These are phyloP conservation scores for Aplochiton taeniatus DNA, from an alignment of 2,797 vertebrate genomes.

Conservation along the genomic window DNA sequence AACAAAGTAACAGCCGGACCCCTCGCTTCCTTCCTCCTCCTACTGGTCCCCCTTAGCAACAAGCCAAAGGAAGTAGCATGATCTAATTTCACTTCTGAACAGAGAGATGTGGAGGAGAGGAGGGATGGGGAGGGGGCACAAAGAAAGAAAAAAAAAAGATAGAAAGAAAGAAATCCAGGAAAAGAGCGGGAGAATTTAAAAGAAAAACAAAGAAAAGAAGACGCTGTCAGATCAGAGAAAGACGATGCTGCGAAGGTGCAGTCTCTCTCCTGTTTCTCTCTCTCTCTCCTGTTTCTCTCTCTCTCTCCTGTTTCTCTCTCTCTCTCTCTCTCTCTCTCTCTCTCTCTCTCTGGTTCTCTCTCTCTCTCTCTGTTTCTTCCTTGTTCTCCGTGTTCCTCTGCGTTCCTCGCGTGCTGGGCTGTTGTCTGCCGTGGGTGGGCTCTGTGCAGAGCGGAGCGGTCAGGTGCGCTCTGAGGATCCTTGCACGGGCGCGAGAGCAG, in stretches of 20 bases:
- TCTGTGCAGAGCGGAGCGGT: slow-evolving; percentile 35
- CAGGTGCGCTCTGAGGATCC: slow-evolving; percentile 43
- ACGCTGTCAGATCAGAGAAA: slow-evolving; percentile 12
- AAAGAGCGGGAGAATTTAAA: background rate
- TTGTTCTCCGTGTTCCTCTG: background rate
- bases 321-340: slow-evolving; percentile 8
- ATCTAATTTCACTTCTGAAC: slow-evolving; percentile 32
- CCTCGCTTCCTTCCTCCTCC: slow-evolving; percentile 40
- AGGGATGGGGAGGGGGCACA: background rate
- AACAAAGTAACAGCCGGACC: slow-evolving; percentile 65
- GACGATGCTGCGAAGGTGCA: slow-evolving; percentile 13
- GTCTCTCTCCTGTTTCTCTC: background rate
- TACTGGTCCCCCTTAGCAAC: slow-evolving; percentile 61
- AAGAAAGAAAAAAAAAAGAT: background rate
- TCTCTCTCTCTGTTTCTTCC: background rate
- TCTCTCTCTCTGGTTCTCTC: slow-evolving; percentile 1
- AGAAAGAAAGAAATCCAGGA: too few species aligned
- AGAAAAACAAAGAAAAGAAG: slow-evolving; percentile 7
- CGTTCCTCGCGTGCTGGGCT: background rate
- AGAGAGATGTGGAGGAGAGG: slow-evolving; percentile 6
- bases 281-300: background rate
- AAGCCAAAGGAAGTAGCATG: slow-evolving; percentile 60
- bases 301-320: background rate
- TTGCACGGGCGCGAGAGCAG: slow-evolving; percentile 29
- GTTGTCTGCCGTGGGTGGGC: slow-evolving; percentile 36